These are phyloP conservation scores for Geopemphigus sp. DNA, from an alignment of 1,140 invertebrate genomes.

Conservation along the genomic window DNA sequence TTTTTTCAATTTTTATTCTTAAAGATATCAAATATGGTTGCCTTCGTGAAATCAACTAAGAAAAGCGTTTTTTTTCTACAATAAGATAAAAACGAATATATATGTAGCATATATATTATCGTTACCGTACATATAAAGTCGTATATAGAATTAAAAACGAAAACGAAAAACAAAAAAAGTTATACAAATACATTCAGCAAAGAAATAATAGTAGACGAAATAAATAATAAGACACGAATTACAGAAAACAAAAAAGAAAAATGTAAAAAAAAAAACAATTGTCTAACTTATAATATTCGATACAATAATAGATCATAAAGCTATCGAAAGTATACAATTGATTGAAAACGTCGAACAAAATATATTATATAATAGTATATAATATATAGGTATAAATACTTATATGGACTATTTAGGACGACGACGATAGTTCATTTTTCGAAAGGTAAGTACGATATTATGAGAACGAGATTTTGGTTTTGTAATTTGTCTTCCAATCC, in stretches of 20 bases:
- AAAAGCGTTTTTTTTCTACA: conserved; percentile 44
- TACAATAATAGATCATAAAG: conserved; percentile 26
- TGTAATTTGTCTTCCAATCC: conserved; percentile 44
- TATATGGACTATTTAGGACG: conserved; percentile 25
- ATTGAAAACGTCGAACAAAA: conserved; percentile 22
- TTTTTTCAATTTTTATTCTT: conserved; percentile 40
- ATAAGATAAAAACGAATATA: conserved; percentile 40
- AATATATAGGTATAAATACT: conserved; percentile 14
- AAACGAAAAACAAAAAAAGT: neutral
- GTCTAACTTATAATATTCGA: conserved; percentile 24
- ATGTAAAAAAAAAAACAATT: conserved; percentile 26
- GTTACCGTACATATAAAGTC: conserved; percentile 18
- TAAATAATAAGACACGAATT: conserved; percentile 38
- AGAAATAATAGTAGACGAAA: conserved; percentile 28
- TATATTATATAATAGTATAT: neutral
- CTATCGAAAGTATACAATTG: conserved; percentile 1
- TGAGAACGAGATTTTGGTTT: conserved; percentile 47
- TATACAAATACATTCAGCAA: conserved; percentile 36
- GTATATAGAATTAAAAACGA: conserved; percentile 25
- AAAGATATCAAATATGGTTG: conserved; percentile 41
- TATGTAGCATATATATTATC: neutral
- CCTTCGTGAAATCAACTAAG: conserved; percentile 44
- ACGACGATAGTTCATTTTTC: neutral
- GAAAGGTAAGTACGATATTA: neutral
- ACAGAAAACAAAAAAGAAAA: conserved; percentile 37